These are phyloP conservation scores for Lucinisca nassula DNA, from an alignment of 2,888 invertebrate species.

Conservation along the genomic window DNA sequence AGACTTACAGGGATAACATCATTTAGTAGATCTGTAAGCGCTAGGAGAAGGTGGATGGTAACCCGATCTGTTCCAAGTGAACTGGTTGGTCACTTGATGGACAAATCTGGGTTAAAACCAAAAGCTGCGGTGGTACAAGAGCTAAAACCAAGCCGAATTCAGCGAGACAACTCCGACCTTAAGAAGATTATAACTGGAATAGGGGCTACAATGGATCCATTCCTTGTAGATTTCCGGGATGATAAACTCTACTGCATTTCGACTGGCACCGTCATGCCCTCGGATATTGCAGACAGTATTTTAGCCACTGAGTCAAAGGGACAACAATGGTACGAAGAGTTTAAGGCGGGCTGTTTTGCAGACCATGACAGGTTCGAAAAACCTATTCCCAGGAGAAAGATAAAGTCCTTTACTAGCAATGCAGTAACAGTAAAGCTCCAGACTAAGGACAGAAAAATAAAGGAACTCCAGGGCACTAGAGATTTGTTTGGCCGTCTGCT, in stretches of 20 bases:
- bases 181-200: not conserved
- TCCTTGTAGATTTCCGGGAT: no score
- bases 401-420: slow-evolving; percentile 36
- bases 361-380: slow-evolving; percentile 26
- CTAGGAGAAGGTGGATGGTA: slow-evolving; percentile 17
- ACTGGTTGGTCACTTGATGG: not conserved
- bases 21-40: not conserved
- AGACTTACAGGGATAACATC: slow-evolving; percentile 19
- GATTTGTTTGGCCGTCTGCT: slow-evolving; percentile 56
- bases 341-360: slow-evolving; percentile 34
- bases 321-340: slow-evolving; percentile 36
- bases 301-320: not conserved
- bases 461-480: slow-evolving; percentile 23
- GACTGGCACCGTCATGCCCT: no score
- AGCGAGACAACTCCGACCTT: slow-evolving; percentile 14
- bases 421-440: not conserved
- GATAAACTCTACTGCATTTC: no score
- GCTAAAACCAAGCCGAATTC: not conserved
- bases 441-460: slow-evolving; percentile 8
- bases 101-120: not conserved
- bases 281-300: slow-evolving; percentile 21
- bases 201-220: no score
- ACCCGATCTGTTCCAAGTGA: slow-evolving; percentile 7
- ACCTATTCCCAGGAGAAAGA: slow-evolving; percentile 43
- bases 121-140: not conserved